phyloP scores from a whole-genome alignment of 2,888 invertebrate species.

The Orthonychiurus folsomi region DNA sequence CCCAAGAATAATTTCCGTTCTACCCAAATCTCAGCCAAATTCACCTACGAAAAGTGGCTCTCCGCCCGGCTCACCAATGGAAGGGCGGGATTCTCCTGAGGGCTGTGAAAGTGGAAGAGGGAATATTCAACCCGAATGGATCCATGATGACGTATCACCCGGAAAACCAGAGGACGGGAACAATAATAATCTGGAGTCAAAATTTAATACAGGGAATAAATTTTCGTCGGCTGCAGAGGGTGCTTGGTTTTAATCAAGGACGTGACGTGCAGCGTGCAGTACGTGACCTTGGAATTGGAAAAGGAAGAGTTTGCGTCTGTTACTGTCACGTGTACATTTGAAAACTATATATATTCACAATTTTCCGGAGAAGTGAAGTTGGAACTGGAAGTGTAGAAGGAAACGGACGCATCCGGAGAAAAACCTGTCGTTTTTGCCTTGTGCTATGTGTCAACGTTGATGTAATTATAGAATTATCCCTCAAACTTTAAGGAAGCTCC shows the following conservation, averaged over 20 bases:
- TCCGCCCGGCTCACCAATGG: constrained; percentile 35
- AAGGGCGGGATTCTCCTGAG: constrained; percentile 38
- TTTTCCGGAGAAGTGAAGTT: background rate
- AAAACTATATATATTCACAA: background rate
- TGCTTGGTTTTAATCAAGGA: constrained; percentile 17
- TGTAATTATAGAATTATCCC: too few relatives aligned
- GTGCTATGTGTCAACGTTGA: too few relatives aligned
- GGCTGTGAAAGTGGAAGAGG: constrained; percentile 30
- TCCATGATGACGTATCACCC: background rate
- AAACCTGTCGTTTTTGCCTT: too few relatives aligned
- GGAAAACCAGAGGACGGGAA: background rate
- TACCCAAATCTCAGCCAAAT: constrained; percentile 33
- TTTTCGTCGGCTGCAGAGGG: constrained; percentile 17
- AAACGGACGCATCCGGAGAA: too few relatives aligned
- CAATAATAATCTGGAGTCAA: background rate
- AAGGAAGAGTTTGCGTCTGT: too few relatives aligned
- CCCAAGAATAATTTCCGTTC: constrained; percentile 38
- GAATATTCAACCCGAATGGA: constrained; percentile 1
- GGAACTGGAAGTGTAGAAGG: too few relatives aligned
- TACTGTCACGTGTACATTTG: too few relatives aligned
- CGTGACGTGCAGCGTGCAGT: background rate
- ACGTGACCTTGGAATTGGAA: too few relatives aligned
- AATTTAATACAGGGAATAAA: constrained; percentile 10
- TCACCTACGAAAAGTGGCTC: constrained; percentile 36
- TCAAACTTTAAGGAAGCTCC: too few relatives aligned